Evolutionary conservation across 2,888 invertebrate species (phyloP).

Genomic region (Ophraella communa): DNA sequence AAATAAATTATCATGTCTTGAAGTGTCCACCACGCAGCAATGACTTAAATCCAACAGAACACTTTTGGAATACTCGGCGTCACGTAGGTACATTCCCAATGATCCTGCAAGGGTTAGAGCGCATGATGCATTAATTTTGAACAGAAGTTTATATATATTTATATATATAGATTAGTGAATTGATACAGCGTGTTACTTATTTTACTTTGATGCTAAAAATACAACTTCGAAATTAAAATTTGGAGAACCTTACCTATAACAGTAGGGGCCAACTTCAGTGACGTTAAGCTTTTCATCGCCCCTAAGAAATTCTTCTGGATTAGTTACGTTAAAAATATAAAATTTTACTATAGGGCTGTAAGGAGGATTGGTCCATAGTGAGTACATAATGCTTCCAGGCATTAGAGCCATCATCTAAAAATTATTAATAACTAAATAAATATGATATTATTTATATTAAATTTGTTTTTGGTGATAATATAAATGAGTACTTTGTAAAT

Average conservation of each 20-base stretch:
- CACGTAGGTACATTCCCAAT: no score
- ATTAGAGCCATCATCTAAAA: conserved; percentile 48
- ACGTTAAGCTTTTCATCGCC: conserved; percentile 73
- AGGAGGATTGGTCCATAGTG: conserved; percentile 71
- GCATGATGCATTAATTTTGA: no score
- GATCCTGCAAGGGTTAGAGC: no score
- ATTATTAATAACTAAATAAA: neutral
- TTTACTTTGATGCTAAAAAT: neutral
- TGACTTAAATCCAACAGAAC: no score
- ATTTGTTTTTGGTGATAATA: no score
- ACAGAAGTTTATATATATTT: neutral
- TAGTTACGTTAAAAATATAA: conserved; percentile 83
- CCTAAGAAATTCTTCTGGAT: conserved; percentile 70
- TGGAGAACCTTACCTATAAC: conserved; percentile 75
- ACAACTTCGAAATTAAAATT: no score
- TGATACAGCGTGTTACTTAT: no score
- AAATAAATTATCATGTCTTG: no score
- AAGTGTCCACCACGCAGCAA: no score
- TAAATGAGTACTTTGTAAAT: no score
- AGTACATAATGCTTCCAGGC: conserved; percentile 65
- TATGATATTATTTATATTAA: no score
- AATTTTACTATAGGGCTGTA: conserved; percentile 70
- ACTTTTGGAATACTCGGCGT: no score
- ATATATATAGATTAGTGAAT: neutral
- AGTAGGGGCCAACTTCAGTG: conserved; percentile 80